Evolutionary conservation across 2,888 invertebrate species (phyloP).

Genomic region (Melanophora roralis): DNA sequence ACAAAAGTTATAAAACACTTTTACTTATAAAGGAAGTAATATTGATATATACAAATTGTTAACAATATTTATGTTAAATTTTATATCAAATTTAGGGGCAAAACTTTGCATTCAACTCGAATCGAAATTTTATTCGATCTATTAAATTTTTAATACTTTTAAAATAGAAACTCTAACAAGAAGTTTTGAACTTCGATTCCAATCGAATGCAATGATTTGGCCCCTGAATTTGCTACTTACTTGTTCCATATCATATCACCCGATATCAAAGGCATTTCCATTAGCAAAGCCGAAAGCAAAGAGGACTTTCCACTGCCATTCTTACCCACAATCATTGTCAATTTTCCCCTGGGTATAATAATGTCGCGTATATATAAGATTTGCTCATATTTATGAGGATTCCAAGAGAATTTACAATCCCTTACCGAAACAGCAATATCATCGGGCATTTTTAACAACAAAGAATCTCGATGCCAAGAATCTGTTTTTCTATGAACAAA

Average conservation of each 20-base stretch:
- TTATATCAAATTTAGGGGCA: too few relatives aligned
- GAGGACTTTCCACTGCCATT: slow-evolving; percentile 90
- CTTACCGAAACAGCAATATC: slow-evolving; percentile 75
- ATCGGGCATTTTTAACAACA: slow-evolving; percentile 74
- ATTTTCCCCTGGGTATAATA: slow-evolving; percentile 79
- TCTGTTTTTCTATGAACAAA: slow-evolving; percentile 40
- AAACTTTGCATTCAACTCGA: too few relatives aligned
- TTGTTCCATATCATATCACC: slow-evolving; percentile 83
- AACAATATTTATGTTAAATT: too few relatives aligned
- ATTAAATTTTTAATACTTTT: too few relatives aligned
- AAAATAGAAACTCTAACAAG: too few relatives aligned
- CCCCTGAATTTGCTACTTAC: slow-evolving; percentile 77
- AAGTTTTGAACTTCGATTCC: too few relatives aligned
- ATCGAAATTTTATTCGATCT: too few relatives aligned
- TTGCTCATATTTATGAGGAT: slow-evolving; percentile 57
- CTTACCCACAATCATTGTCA: slow-evolving; percentile 87
- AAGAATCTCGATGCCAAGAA: slow-evolving; percentile 71
- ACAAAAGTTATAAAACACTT: too few relatives aligned
- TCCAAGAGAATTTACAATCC: slow-evolving; percentile 73
- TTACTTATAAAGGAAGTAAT: too few relatives aligned
- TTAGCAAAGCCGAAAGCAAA: slow-evolving; percentile 85
- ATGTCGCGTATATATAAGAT: slow-evolving; percentile 69
- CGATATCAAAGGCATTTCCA: slow-evolving; percentile 85
- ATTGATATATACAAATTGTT: too few relatives aligned
- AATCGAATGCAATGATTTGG: too few relatives aligned